phyloP scores from a whole-genome alignment of 1,140 invertebrate species.

The Drosophila pandora region DNA sequence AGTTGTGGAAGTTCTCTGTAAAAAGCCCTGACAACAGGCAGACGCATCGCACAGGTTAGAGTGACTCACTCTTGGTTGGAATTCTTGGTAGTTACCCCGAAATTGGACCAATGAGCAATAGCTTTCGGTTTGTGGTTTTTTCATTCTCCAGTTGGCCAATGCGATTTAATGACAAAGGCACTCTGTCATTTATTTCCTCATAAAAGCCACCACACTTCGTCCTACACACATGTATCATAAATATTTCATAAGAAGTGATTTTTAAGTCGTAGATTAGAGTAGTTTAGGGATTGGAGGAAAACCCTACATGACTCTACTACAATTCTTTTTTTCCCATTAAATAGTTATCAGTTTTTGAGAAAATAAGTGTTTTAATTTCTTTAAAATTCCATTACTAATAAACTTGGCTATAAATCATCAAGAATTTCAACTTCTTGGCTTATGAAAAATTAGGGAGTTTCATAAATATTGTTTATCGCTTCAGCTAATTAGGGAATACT shows the following conservation, averaged over 20 bases:
- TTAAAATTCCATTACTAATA: too few species aligned
- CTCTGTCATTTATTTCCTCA: conserved; percentile 34
- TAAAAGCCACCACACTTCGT: neutral
- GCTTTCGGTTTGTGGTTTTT: neutral
- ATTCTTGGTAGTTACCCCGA: conserved; percentile 21
- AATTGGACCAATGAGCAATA: conserved; percentile 12
- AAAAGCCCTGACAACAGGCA: neutral
- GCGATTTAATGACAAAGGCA: conserved; percentile 12
- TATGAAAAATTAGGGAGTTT: conserved; percentile 3
- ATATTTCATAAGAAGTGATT: too few species aligned
- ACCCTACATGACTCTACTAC: too few species aligned
- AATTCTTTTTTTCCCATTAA: too few species aligned
- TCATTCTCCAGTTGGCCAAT: conserved; percentile 5
- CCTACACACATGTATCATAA: too few species aligned
- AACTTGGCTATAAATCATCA: too few species aligned
- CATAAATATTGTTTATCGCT: conserved; percentile 26
- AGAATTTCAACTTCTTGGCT: too few species aligned
- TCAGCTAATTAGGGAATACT: conserved; percentile 24
- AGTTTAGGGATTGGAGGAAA: too few species aligned
- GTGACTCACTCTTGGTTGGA: conserved; percentile 20
- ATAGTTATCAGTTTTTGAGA: too few species aligned
- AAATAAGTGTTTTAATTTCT: too few species aligned
- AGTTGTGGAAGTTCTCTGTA: neutral
- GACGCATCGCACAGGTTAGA: conserved; percentile 13
- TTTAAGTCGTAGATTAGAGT: too few species aligned